A percentile compares a stretch with the other conserved stretches of the same genome.
phyloP scores from a whole-genome alignment of 2,888 invertebrate species.

The Leptarthrus brevirostris region DNA sequence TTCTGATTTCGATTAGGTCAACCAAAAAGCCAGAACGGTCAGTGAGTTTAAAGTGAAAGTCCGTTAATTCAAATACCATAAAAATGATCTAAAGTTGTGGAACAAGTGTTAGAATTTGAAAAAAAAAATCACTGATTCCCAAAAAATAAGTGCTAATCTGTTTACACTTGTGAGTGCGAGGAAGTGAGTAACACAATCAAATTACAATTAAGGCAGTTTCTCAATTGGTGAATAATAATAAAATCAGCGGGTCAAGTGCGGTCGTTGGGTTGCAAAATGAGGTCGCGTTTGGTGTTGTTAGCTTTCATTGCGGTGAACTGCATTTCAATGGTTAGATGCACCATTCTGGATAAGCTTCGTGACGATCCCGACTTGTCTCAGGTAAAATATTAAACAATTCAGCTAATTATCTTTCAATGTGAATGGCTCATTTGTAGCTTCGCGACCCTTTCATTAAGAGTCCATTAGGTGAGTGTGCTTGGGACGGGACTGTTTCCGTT shows the following conservation, averaged over 20 bases:
- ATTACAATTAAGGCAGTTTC: conserved; percentile 12
- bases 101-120: conserved; percentile 9
- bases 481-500: too few species aligned
- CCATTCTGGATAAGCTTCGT: conserved; percentile 74
- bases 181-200: not conserved
- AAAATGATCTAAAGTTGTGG: conserved; percentile 24
- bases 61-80: not conserved
- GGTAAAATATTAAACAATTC: conserved; percentile 66
- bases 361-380: conserved; percentile 76
- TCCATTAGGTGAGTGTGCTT: too few species aligned
- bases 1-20: not conserved
- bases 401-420: not conserved
- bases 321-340: conserved; percentile 62
- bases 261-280: conserved; percentile 34
- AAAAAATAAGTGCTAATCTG: not conserved
- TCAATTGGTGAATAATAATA: conserved; percentile 27
- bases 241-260: conserved; percentile 36
- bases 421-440: too few species aligned
- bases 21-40: not conserved
- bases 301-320: conserved; percentile 51
- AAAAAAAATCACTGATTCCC: not conserved
- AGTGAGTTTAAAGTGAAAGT: not conserved
- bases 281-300: conserved; percentile 52
- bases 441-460: too few species aligned
- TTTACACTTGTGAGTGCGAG: not conserved